phyloP scores from a whole-genome alignment of 2,797 vertebrate genomes.

The Carcharodon carcharias region DNA sequence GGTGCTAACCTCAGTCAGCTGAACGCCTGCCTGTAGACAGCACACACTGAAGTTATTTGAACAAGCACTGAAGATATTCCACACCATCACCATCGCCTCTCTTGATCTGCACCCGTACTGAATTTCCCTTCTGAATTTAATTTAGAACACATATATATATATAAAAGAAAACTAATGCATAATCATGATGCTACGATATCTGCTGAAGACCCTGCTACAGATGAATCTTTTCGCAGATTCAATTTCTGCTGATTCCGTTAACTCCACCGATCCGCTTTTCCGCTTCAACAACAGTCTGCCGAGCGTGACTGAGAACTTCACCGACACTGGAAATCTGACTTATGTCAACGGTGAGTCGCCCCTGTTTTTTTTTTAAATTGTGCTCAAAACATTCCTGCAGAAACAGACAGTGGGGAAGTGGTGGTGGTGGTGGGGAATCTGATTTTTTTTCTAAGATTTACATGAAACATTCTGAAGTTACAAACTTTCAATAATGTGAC shows the following conservation, averaged over 20 bases:
- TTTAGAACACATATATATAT: not conserved
- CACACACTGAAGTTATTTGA: constrained; percentile 73
- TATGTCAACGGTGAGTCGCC: constrained; percentile 71
- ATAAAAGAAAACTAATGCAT: constrained; percentile 12
- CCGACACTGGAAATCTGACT: constrained; percentile 67
- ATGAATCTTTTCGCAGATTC: constrained; percentile 94
- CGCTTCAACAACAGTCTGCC: constrained; percentile 62
- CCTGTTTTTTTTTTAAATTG: not conserved
- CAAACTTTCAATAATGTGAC: not conserved
- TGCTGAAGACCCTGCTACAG: constrained; percentile 91
- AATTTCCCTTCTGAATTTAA: not conserved
- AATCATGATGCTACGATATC: constrained; percentile 81
- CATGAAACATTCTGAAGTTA: not conserved
- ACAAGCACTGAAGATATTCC: constrained; percentile 40
- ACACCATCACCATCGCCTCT: not conserved
- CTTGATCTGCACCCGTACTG: not conserved
- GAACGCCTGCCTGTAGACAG: constrained; percentile 60
- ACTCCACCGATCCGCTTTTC: constrained; percentile 71
- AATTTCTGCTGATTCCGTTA: constrained; percentile 62
- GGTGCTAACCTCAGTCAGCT: constrained; percentile 64
- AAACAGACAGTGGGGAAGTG: not conserved
- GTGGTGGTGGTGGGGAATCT: not conserved
- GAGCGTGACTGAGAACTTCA: constrained; percentile 63
- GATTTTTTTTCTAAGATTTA: too few species aligned
- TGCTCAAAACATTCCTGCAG: not conserved